Percentiles rank a stretch among this genome's conserved stretches.
phyloP scores from a whole-genome alignment of 2,888 invertebrate genomes.

The Papilio protenor region DNA sequence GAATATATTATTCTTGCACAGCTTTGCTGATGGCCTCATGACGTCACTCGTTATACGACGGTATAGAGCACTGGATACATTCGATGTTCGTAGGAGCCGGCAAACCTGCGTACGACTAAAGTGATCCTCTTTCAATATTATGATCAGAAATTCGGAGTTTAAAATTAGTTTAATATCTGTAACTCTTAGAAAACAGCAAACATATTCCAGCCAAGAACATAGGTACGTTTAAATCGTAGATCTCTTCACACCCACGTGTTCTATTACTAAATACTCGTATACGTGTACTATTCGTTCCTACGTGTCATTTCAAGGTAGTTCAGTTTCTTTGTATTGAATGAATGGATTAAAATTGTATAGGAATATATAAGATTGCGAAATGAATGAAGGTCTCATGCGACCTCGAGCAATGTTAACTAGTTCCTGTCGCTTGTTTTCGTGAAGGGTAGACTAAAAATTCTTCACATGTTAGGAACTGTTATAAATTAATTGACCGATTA shows the following conservation, averaged over 20 bases:
- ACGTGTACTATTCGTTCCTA: conserved; percentile 23
- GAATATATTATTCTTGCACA: too few relatives aligned
- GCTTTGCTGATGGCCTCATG: too few relatives aligned
- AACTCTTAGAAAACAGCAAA: background rate
- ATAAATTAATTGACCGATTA: background rate
- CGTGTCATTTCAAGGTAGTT: conserved; percentile 34
- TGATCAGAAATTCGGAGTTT: too few relatives aligned
- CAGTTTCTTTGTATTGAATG: conserved; percentile 31
- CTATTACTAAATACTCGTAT: conserved; percentile 1
- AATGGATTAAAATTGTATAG: conserved; percentile 37
- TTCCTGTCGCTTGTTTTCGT: conserved; percentile 1
- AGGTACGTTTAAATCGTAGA: background rate
- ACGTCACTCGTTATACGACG: too few relatives aligned
- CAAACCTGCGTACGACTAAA: too few relatives aligned
- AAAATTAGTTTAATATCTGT: background rate
- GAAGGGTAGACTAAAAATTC: background rate
- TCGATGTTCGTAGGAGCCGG: too few relatives aligned
- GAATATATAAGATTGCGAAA: conserved; percentile 23
- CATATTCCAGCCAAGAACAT: background rate
- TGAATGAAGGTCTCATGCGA: conserved; percentile 30
- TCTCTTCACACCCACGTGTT: conserved; percentile 16
- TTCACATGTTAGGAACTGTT: background rate
- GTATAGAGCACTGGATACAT: too few relatives aligned
- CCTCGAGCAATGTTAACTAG: conserved; percentile 21
- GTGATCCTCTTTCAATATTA: too few relatives aligned